Conservation (phyloP, 2,888 invertebrate genomes). For the Scotopteryx bipunctaria region DNA sequence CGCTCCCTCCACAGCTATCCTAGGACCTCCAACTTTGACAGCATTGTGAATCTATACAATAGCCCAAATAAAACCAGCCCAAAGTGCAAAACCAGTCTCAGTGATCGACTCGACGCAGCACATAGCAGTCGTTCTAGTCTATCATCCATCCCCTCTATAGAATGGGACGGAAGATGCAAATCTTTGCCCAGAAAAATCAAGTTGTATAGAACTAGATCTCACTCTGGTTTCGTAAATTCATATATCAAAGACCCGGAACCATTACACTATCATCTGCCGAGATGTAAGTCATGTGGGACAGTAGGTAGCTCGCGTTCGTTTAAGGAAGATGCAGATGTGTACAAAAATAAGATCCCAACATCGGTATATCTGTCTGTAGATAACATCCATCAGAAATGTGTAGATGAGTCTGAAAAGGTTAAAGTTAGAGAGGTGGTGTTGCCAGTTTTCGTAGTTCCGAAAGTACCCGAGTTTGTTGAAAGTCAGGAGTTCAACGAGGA, state of each 20-base stretch:
- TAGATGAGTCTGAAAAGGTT: slow-evolving; percentile 49
- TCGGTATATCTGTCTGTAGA: slow-evolving; percentile 59
- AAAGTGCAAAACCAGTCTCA: slow-evolving; percentile 68
- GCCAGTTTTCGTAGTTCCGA: slow-evolving; percentile 54
- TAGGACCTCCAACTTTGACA: slow-evolving; percentile 61
- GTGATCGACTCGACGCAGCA: slow-evolving; percentile 42
- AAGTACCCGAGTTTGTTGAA: slow-evolving; percentile 63
- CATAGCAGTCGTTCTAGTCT: slow-evolving; percentile 66
- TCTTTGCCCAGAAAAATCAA: slow-evolving; percentile 57
- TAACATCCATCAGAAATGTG: slow-evolving; percentile 58
- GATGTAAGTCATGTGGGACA: slow-evolving; percentile 60
- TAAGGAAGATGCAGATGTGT: slow-evolving; percentile 48
- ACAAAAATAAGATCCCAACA: slow-evolving; percentile 34
- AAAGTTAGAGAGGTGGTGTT: slow-evolving; percentile 55
- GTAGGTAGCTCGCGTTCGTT: slow-evolving; percentile 48
- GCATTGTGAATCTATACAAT: slow-evolving; percentile 57
- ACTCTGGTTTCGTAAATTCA: slow-evolving; percentile 70
- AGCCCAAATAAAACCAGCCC: slow-evolving; percentile 43
- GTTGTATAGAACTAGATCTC: slow-evolving; percentile 68
- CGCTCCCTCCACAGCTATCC: slow-evolving; percentile 60
- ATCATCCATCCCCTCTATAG: slow-evolving; percentile 67
- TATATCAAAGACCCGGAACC: slow-evolving; percentile 69
- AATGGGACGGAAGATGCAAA: slow-evolving; percentile 65
- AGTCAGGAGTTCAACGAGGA: slow-evolving; percentile 77
- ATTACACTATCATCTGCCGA: slow-evolving; percentile 71